Evolutionary conservation across 2,113 vertebrate genomes (phyloP), one percentile per base, ranked within the genome.

Genomic region (Noctilio leporinus): DNA sequence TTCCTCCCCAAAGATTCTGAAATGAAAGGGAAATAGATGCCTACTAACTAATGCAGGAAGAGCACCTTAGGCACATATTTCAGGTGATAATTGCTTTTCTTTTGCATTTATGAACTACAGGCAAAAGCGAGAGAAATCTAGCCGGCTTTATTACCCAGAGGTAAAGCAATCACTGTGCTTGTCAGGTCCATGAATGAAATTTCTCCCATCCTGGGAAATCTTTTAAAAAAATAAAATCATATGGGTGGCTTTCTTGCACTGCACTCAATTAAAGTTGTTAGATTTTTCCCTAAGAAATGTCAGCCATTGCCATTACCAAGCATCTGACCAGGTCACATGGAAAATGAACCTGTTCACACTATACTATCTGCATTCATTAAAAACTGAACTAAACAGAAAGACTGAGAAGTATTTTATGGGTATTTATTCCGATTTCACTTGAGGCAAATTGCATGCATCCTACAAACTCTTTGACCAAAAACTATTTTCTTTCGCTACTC

Each of bases 191-290:
- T 81, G 83, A 96, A 89, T 47, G 59, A 62, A 62, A 85, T 96
- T 86, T 96, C 73, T 91, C 14, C 57, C 80, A 73, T 84, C 28
- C 45, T 83, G 62, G 78, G 86, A 94, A 93, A 91, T 95, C 75
- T 95, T 90, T 55, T 10, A 51, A 51, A 94, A 97, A 96, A 96
- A 96, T 97, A 93, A 97, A 96, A 95, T 91, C 45, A 69, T 87
- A 40, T 96, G 92, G 80, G 53, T 96, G 83, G 55, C 75, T 93
- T 64, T 62, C 70, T 87, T 89, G 40, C 51, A 89, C 16, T 92
- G 43, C 38, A 86, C n/a, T 85, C 53, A 92, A 87, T 96, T 97
- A 94, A 95, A 92, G 57, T 94, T 93, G 51, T 95, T 93, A 91
- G 22, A 72, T 93, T 91, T 89, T 91, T 78, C n/a, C 33, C 86